These are phyloP conservation scores for Lasioglossum calceatum DNA, from an alignment of 2,888 invertebrate species.

Conservation along the genomic window DNA sequence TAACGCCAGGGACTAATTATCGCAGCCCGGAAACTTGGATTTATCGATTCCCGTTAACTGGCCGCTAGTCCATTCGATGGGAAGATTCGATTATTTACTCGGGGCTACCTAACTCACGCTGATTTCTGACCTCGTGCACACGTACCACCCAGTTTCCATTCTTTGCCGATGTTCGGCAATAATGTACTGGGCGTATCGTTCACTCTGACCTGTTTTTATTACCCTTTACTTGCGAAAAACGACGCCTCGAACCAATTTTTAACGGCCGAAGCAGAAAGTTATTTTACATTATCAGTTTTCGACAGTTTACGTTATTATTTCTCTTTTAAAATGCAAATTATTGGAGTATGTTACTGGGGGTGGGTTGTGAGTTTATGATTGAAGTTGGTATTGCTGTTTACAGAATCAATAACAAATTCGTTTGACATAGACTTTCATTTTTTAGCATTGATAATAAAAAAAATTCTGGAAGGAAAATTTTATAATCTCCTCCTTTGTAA, in stretches of 20 bases:
- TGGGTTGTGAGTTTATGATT: background rate
- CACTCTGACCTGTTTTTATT: background rate
- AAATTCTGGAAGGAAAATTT: background rate
- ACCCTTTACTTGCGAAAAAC: background rate
- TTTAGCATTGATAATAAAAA: background rate
- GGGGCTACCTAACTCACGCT: background rate
- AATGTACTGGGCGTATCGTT: background rate
- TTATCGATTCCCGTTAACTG: constrained; percentile 14
- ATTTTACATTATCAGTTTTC: too few relatives aligned
- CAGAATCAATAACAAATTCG: background rate
- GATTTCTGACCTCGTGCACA: constrained; percentile 16
- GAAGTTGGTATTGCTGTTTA: background rate
- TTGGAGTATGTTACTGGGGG: background rate
- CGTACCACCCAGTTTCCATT: background rate
- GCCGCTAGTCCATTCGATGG: constrained; percentile 2
- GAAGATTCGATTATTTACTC: constrained; percentile 21
- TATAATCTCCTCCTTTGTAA: background rate
- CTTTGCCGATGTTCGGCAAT: background rate
- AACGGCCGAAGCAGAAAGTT: background rate
- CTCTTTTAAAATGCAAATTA: background rate
- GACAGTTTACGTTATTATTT: background rate
- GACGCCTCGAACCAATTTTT: background rate
- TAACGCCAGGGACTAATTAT: constrained; percentile 16
- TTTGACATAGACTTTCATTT: background rate
- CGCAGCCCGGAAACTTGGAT: background rate